Evolutionary conservation across 2,888 invertebrate genomes (phyloP), one percentile per base, ranked within the genome.

Genomic region (Tetragonula carbonaria): DNA sequence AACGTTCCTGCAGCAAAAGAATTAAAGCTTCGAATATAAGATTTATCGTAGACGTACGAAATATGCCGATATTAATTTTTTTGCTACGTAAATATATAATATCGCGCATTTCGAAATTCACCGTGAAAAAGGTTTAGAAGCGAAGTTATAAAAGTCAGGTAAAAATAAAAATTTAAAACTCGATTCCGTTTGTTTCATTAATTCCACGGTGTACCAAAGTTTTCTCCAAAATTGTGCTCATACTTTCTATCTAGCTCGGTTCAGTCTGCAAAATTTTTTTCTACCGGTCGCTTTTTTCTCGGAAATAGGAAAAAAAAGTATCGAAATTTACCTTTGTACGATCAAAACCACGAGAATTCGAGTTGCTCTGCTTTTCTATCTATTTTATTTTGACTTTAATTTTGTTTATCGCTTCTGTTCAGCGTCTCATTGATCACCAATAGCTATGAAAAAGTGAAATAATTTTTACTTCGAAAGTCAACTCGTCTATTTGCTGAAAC

Each of bases 401-500:
- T 71, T 38, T n/a, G 23, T 76, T 68, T 18, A 45, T 28, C 13
- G 23, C 11, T 11, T 23, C 16, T 28, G 18, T 66, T 45, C 23
- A 66, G 23, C 2, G 18, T 23, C 21, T 45, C 53, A 38, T 74
- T 18, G 66, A 74, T 53, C 23, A 55, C 18, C 66, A 23, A 55
- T 66, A 66, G 14, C 33, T 23, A 1, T 6, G n/a, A 74, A 66
- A 55, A 14, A 50, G 21, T 33, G 51, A 33, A 16, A 51, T 28
- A 33, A 51, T 33, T 74, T 33, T 53, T 4, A 63, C 11, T 66
- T 66, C 38, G 23, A 66, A 38, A 38, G 18, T 51, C 33, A 33
- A 23, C 72, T 73, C 71, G 72, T 73, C 62, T 51, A 51, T 65
- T 65, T 66, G 45, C 28, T 28, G 45, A 57, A 21, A 8, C 38